Percentiles rank a stretch among this genome's conserved stretches.
Evolutionary conservation across 2,888 invertebrate genomes (phyloP).

Genomic region (Acanthosepion esculentum): DNA sequence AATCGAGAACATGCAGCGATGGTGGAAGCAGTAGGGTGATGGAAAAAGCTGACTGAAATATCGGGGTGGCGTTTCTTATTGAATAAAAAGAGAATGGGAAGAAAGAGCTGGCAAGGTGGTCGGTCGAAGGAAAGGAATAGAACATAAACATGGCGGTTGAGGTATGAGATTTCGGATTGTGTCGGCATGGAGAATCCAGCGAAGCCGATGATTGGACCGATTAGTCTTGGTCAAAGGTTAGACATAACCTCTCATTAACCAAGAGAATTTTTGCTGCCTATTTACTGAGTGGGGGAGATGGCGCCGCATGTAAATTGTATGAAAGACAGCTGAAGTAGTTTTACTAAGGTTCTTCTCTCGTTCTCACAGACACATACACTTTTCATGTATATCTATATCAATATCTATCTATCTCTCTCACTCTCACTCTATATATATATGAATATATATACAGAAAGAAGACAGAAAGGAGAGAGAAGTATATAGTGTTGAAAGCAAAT

Average conservation of each 20-base stretch:
- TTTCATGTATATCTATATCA: no score
- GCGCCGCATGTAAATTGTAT: not conserved
- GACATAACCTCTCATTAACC: not conserved
- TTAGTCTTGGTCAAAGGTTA: slow-evolving; percentile 15
- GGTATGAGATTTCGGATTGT: not conserved
- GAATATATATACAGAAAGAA: no score
- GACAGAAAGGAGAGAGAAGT: no score
- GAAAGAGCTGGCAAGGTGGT: not conserved
- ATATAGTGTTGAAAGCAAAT: no score
- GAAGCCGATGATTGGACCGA: not conserved
- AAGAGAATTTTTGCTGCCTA: not conserved
- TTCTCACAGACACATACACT: no score
- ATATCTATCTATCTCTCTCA: no score
- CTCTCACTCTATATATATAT: no score
- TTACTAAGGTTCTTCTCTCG: no score
- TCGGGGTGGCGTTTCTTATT: not conserved
- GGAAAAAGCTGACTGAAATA: not conserved
- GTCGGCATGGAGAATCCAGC: not conserved
- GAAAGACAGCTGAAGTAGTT: not conserved
- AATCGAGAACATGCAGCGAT: not conserved
- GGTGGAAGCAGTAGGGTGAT: not conserved
- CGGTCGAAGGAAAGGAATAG: not conserved
- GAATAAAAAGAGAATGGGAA: not conserved
- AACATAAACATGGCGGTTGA: not conserved
- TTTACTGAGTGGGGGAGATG: not conserved